Conservation (phyloP, 2,888 invertebrate species). For the Mesoligia furuncula region DNA sequence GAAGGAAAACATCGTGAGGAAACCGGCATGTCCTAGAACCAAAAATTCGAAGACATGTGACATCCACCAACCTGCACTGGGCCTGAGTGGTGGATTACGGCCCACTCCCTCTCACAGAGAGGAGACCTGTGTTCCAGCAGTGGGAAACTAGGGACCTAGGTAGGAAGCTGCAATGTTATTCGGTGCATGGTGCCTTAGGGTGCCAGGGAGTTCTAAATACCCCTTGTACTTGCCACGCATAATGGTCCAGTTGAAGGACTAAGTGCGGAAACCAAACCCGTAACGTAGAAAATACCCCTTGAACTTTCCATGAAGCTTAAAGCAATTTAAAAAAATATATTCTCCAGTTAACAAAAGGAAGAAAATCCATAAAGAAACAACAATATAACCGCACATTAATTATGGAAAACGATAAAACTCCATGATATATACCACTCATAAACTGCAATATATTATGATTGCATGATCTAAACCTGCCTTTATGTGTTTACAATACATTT, state of each 20-base stretch:
- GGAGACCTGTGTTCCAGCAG: background rate
- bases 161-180: too few species aligned
- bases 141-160: background rate
- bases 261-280: too few species aligned
- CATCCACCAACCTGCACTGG: background rate
- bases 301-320: too few species aligned
- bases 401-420: constrained; percentile 49
- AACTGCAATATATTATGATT: constrained; percentile 52
- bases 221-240: too few species aligned
- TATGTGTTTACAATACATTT: constrained; percentile 56
- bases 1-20: background rate
- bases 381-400: constrained; percentile 51
- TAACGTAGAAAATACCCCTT: too few species aligned
- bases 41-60: background rate
- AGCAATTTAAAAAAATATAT: background rate
- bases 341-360: constrained; percentile 1
- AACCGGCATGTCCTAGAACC: background rate
- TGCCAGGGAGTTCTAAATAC: too few species aligned
- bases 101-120: background rate
- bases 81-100: background rate
- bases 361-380: constrained; percentile 31
- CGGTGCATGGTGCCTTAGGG: too few species aligned
- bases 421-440: constrained; percentile 55
- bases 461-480: constrained; percentile 41
- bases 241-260: too few species aligned